Evolutionary conservation across 2,113 vertebrate species (phyloP), one percentile per base, ranked within the genome.

Genomic region (Neopipo cinnamomea): DNA sequence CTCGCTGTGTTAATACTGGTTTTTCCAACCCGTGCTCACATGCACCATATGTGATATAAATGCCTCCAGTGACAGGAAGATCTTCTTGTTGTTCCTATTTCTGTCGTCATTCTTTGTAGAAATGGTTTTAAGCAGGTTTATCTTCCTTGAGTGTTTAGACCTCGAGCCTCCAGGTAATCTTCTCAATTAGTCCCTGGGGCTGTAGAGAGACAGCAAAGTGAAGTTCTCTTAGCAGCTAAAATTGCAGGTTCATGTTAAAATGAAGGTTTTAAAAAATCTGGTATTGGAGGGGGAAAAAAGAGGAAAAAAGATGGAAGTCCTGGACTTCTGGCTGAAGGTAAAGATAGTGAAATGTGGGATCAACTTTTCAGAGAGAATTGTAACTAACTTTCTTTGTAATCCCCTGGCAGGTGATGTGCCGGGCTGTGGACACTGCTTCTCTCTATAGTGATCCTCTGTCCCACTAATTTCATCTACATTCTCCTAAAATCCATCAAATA

Each of bases 221-320:
- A 91, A 94, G 44, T 86, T 97, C 65, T 92, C 84, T 78, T 91
- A 95, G 91, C 75, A 85, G 85, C 56, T 91, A 11, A 93, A 96
- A 96, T 97, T 95, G 93, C 73, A 94, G 47, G 79, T 94, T 93
- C 66, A n/a, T 81, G 71, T 93, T 90, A 82, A 96, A 92, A 88
- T 92, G 93, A 62, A 76, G 70, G 75, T 76, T 96, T 91, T 74
- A 75, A 91, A 37, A 68, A 52, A 44, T 80, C 65, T 74, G 23
- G 12, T 80, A 7, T 8, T 58, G 62, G 49, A 17, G 39, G 30
- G 8, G 0, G 0, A 33, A 42, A 24, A 35, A 72, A 6, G 17
- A 49, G 28, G 8, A 44, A 13, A 8, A 28, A 42, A 47, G 41
- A 25, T 3, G 44, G 46, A 95, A 86, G 74, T 66, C 39, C 58